A percentile compares a stretch with the other conserved stretches of the same genome.
These are phyloP conservation scores for Scaeva pyrastri DNA, from an alignment of 2,888 invertebrate species.

Conservation along the genomic window DNA sequence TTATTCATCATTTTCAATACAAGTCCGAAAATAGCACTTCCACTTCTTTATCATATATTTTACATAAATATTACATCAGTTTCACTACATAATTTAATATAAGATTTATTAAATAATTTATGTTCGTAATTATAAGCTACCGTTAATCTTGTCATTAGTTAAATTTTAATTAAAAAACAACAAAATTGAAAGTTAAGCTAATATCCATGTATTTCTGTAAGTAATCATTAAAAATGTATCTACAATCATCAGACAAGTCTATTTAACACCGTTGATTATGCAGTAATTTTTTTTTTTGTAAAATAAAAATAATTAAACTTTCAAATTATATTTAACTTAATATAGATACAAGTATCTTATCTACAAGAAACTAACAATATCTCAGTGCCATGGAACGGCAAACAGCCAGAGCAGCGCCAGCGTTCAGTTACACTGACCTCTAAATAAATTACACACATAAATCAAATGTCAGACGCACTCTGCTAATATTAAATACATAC, in stretches of 20 bases:
- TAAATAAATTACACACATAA: conserved; percentile 75
- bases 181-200: conserved; percentile 32
- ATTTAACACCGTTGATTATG: conserved; percentile 11
- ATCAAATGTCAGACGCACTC: conserved; percentile 74
- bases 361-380: conserved; percentile 49
- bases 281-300: not conserved
- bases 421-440: conserved; percentile 75
- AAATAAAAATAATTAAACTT: conserved; percentile 53
- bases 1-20: not conserved
- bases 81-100: conserved; percentile 1
- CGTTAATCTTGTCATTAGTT: conserved; percentile 38
- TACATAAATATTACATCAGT: not conserved
- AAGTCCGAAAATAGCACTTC: not conserved
- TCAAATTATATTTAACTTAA: conserved; percentile 59
- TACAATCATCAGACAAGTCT: not conserved
- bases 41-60: not conserved
- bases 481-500: conserved; percentile 9
- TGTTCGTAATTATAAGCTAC: conserved; percentile 3
- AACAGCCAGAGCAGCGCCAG: too few relatives aligned
- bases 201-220: conserved; percentile 57
- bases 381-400: conserved; percentile 55
- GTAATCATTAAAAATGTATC: conserved; percentile 51
- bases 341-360: not conserved
- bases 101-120: conserved; percentile 3
- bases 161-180: conserved; percentile 18